These are phyloP conservation scores for Dione vanillae DNA, from an alignment of 2,888 invertebrate genomes.

Conservation along the genomic window DNA sequence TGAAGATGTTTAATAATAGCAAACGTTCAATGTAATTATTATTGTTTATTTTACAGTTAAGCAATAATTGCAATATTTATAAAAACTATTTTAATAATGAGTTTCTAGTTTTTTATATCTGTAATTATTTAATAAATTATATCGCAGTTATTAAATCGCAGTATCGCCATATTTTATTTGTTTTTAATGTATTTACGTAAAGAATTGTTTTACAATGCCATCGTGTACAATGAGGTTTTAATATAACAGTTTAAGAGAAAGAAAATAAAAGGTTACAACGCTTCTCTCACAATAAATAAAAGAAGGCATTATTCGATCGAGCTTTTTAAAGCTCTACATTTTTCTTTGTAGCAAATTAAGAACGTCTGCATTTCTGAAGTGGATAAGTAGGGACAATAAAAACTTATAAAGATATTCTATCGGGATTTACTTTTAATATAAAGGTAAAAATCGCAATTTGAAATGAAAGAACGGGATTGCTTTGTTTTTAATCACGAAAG, in stretches of 20 bases:
- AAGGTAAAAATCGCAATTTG: constrained; percentile 21
- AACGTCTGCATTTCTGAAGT: constrained; percentile 27
- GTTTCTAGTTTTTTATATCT: not conserved
- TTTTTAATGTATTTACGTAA: not conserved
- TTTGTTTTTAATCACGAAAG: constrained; percentile 25
- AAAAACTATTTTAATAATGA: not conserved
- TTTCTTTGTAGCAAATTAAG: constrained; percentile 27
- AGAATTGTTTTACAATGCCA: too few species aligned
- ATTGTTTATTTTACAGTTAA: constrained; percentile 17
- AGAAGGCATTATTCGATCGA: constrained; percentile 12
- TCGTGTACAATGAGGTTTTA: not conserved
- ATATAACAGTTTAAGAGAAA: not conserved
- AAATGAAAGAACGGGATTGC: constrained; percentile 19
- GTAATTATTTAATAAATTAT: not conserved
- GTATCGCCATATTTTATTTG: too few species aligned
- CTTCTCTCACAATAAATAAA: constrained; percentile 9
- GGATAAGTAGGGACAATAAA: constrained; percentile 31
- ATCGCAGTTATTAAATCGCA: too few species aligned
- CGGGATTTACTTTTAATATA: constrained; percentile 29
- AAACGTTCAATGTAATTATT: constrained; percentile 27
- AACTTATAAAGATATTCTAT: constrained; percentile 29
- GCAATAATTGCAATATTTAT: not conserved
- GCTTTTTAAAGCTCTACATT: constrained; percentile 22
- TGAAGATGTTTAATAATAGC: constrained; percentile 35
- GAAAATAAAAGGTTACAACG: constrained; percentile 3